Evolutionary conservation across 2,888 invertebrate genomes (phyloP).

Genomic region (Spodoptera exigua): DNA sequence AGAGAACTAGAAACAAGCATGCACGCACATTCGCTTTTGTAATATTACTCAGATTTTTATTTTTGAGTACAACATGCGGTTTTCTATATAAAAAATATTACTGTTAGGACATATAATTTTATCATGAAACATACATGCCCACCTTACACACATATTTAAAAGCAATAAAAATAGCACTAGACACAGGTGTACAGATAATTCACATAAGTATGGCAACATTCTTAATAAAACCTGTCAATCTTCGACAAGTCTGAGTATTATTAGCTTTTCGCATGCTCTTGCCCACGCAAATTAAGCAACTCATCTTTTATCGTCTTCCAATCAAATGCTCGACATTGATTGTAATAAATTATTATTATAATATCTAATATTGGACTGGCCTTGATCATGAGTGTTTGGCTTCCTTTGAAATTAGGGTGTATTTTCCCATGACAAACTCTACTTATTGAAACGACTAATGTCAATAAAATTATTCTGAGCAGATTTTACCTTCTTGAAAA

Average conservation of each 20-base stretch:
- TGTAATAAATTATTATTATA: constrained; percentile 39
- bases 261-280: constrained; percentile 15
- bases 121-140: too few relatives aligned
- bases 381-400: constrained; percentile 40
- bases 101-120: too few relatives aligned
- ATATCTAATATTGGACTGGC: constrained; percentile 32
- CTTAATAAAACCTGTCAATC: too few relatives aligned
- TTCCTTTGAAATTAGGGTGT: constrained; percentile 26
- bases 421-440: constrained; percentile 24
- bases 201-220: too few relatives aligned
- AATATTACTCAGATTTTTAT: too few relatives aligned
- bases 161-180: constrained; percentile 20
- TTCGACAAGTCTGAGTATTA: not conserved
- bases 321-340: constrained; percentile 30
- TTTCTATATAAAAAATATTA: too few relatives aligned
- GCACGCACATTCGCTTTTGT: too few relatives aligned
- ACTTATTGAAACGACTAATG: constrained; percentile 1
- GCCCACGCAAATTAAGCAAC: constrained; percentile 41
- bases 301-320: constrained; percentile 4
- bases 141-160: constrained; percentile 12
- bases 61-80: too few relatives aligned
- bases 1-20: too few relatives aligned
- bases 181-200: constrained; percentile 16
- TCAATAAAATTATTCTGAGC: not conserved
- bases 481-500: not conserved